Evolutionary conservation across 2,888 invertebrate species (phyloP), one percentile per base, ranked within the genome.

Genomic region (Zaprionus obscuricornis): DNA sequence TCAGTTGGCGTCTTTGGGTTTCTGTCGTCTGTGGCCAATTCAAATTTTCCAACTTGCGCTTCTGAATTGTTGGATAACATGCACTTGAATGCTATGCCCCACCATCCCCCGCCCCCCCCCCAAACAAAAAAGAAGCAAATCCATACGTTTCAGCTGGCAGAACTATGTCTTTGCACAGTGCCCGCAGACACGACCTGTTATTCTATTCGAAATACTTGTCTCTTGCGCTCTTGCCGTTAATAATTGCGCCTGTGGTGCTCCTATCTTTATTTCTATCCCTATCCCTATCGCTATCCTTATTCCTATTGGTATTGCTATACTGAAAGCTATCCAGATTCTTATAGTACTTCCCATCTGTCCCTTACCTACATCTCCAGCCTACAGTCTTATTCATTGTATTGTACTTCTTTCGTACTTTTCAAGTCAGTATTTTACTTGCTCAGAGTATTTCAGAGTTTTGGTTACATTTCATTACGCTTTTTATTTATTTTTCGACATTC

Each of bases 51-150:
- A 79, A 86, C 85, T 79, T 85, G 74, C 83, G 85, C 78, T 66
- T 82, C 62, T 78, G 82, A 79, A 79, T 85, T 79, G 85, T 86
- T 86, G 74, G 86, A 74, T 86, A 86, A 79, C 86, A 79, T 86
- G 85, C 85, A 79, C 79, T 79, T 78, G 85, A 85, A 78, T 77
- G 57, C 66, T 49, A 40, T 54, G 54, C 55, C 59, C 24, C 3
- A 20, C 5, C 27, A 3, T 5, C 43, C 10, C 31, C 27, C 5
- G 13, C 1, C 11, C 7, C 13, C 27, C 31, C 17, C 29, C 26
- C 22, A 11, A 1, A 14, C 37, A 20, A n/a, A n/a, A n/a, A n/a
- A n/a, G n/a, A n/a, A n/a, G n/a, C n/a, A n/a, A n/a, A n/a, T n/a
- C n/a, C n/a, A n/a, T n/a, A n/a, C n/a, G n/a, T n/a, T n/a, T n/a